A percentile compares a stretch with the other conserved stretches of the same genome.
These are phyloP conservation scores for Ceratosolen solmsi DNA, from an alignment of 1,140 invertebrate species.

Conservation along the genomic window DNA sequence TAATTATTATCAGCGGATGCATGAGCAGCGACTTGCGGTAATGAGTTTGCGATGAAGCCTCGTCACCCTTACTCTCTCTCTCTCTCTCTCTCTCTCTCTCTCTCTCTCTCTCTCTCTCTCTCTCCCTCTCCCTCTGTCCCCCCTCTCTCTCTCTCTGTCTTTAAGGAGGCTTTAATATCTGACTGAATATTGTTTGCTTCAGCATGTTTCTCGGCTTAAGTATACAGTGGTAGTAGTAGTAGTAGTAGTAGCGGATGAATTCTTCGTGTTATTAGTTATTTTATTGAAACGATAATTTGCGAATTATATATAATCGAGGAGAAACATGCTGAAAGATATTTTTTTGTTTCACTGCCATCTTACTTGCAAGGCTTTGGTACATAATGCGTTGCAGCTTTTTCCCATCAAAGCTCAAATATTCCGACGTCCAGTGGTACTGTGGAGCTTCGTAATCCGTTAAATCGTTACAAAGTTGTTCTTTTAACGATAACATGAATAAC, in stretches of 20 bases:
- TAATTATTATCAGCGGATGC: slow-evolving; percentile 59
- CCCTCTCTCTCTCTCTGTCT: slow-evolving; percentile 28
- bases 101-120: too few species aligned
- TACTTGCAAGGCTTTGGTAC: too few species aligned
- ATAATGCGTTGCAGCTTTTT: too few species aligned
- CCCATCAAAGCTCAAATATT: too few species aligned
- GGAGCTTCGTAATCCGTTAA: too few species aligned
- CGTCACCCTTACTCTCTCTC: slow-evolving; percentile 23
- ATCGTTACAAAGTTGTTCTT: too few species aligned
- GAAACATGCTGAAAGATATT: neutral
- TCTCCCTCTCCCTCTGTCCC: too few species aligned
- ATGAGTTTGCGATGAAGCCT: slow-evolving; percentile 59
- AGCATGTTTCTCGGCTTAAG: slow-evolving; percentile 23
- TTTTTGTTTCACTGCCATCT: too few species aligned
- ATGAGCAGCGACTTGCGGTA: slow-evolving; percentile 43
- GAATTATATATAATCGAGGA: neutral
- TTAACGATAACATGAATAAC: too few species aligned
- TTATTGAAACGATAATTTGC: neutral
- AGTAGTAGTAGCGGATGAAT: neutral
- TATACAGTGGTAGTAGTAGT: neutral
- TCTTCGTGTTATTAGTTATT: neutral
- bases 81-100: neutral
- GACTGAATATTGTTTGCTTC: neutral
- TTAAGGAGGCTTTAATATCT: slow-evolving; percentile 30
- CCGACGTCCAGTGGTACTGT: too few species aligned